phyloP scores from a whole-genome alignment of 2,797 vertebrate genomes.

The Pristis pectinata region DNA sequence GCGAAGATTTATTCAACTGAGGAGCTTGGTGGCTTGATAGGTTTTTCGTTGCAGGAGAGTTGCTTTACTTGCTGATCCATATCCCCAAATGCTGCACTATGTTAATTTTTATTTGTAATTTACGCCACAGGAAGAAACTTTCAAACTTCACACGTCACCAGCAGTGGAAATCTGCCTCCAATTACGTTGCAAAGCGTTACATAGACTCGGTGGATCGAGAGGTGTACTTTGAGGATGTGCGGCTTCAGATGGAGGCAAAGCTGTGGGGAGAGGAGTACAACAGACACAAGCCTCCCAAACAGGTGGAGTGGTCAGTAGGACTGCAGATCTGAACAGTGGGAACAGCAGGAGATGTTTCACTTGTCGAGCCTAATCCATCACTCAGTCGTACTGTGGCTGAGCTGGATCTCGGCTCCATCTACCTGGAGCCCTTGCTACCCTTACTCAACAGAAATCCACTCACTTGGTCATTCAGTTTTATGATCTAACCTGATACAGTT shows the following conservation, averaged over 20 bases:
- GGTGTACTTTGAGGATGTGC: constrained; percentile 93
- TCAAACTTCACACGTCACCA: constrained; percentile 88
- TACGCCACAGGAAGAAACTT: constrained; percentile 77
- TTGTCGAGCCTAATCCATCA: background rate
- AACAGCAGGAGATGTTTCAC: background rate
- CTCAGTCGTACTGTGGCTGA: background rate
- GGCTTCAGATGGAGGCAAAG: constrained; percentile 95
- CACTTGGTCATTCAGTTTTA: background rate
- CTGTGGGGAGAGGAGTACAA: constrained; percentile 97
- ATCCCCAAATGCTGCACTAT: background rate
- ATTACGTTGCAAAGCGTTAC: constrained; percentile 90
- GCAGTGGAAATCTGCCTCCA: constrained; percentile 90
- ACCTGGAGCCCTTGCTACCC: background rate
- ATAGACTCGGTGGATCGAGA: constrained; percentile 75
- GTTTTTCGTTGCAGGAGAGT: background rate
- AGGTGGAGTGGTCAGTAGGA: constrained; percentile 57
- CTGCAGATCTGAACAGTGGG: background rate
- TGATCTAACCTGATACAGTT: background rate
- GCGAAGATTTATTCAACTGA: background rate
- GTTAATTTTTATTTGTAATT: background rate
- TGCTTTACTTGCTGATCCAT: background rate
- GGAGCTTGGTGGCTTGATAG: background rate
- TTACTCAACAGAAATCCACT: background rate
- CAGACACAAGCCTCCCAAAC: constrained; percentile 88
- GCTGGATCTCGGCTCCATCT: background rate